Evolutionary conservation across 2,113 vertebrate genomes (phyloP), one percentile per base, ranked within the genome.

Genomic region (Tyrannus savana): DNA sequence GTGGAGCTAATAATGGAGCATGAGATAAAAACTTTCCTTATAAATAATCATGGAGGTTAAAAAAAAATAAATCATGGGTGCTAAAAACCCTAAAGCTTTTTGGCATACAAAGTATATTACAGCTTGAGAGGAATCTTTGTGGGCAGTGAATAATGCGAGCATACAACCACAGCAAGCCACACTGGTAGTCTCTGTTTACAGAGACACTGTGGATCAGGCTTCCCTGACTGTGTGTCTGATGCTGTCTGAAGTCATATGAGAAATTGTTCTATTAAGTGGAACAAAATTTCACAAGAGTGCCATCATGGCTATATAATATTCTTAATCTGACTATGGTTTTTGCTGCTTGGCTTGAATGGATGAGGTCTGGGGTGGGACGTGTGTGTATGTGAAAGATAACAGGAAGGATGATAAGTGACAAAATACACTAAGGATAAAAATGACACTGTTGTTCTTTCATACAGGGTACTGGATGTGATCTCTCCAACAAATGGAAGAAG

Each of bases 321-420:
- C 62, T 87, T 84, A 93, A 88, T 86, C 83, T 95, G 63, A 87
- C 74, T 69, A 6, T 74, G 75, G 82, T 72, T 91, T 44, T 69
- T 74, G 24, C 31, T 68, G 33, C 30, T 93, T 84, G 75, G 3
- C 2, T 91, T 78, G 55, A 74, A 77, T 0, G 0, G 44, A 72
- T 87, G 46, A 89, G 3, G 18, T 47, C 39, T 59, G 25, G 12
- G 39, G 7, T 9, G 3, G 7, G 15, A 14, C 4, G 1, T 33
- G 39, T 55, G 27, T 35, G 72, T 8, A 14, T 18, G n/a, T 66
- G 52, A 31, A 79, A 95, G 77, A 80, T 63, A 95, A 87, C n/a
- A 73, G 55, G 23, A 59, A 90, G 50, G 41, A 59, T 63, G 46
- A 47, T 39, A 74, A 90, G 39, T 81, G 56, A 60, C 35, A 86